These are phyloP conservation scores for Nemoura dubitans DNA, from an alignment of 2,888 invertebrate species.

Conservation along the genomic window DNA sequence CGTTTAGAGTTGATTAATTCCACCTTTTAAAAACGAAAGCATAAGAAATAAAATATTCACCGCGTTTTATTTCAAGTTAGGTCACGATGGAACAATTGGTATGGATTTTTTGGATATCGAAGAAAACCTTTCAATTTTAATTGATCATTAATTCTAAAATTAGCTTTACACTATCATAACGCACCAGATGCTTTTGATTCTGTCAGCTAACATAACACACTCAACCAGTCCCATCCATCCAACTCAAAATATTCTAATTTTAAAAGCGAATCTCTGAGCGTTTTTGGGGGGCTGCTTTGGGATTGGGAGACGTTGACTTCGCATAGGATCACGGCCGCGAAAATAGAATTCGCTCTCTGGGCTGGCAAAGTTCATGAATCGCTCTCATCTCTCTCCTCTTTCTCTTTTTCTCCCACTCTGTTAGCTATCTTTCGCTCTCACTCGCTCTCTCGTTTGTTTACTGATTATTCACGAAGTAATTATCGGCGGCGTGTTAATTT, in stretches of 20 bases:
- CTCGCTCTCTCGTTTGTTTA: background rate
- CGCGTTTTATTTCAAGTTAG: no score
- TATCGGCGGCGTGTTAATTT: background rate
- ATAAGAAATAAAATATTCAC: no score
- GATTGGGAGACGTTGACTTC: background rate
- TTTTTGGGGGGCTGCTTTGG: background rate
- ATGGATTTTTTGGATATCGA: no score
- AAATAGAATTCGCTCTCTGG: background rate
- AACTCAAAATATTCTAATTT: background rate
- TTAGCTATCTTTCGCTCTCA: no score
- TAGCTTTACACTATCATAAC: background rate
- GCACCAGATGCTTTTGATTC: background rate
- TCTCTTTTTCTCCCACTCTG: no score
- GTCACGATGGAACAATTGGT: no score
- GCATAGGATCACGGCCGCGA: background rate
- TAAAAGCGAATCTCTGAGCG: background rate
- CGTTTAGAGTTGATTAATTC: background rate
- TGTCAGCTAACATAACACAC: background rate
- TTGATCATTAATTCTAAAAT: background rate
- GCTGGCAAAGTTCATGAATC: slow-evolving; percentile 7
- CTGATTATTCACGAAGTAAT: background rate
- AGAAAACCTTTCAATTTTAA: no score
- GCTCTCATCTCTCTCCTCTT: background rate
- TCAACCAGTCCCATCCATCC: background rate
- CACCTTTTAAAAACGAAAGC: background rate